Base-by-base conservation (phyloP, 2,888 invertebrate species). In the Doris montereyensis region DNA sequence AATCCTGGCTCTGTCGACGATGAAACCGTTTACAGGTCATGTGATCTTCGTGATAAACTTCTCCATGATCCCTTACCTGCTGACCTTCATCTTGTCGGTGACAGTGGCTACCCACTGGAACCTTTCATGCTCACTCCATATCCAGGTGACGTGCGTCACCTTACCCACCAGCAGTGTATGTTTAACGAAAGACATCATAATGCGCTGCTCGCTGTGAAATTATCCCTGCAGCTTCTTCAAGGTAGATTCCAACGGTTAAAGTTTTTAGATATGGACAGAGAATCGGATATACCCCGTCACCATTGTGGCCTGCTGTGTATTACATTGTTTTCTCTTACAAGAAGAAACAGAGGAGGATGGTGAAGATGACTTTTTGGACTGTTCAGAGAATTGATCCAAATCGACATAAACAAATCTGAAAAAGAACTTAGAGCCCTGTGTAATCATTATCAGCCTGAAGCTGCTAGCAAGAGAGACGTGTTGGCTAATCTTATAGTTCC, bases 281-380 rank as follows among this genome's bases (percentile, higher is more conserved):
- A 79, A 52, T 79, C 79, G 1, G 79, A 79, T 52, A 79, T 79
- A n/a, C n/a, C 79, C 79, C 28, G 79, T 79, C 52, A 79, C 79
- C 13, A 79, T 79, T 41, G 79, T 79, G 0, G 79, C 79, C 52
- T 79, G 79, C 65, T 79, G 79, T 52, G 79, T 79, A 28, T 71
- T 79, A 8, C 79, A 79, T 34, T 79, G 79, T 35, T 79, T 79
- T 60, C 72, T 79, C 1, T 67, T 79, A 13, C 79, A 79, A 34
- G 79, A 76, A 52, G 79, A 79, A 17, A 71, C 71, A 52, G 79
- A 79, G 21, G 79, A 79, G 35, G 79, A 79, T 65, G 79, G 75
- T 30, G 76, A 79, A 52, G 79, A 79, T 30, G 71, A 79, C 32
- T 79, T 79, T 30, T 28, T 79, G 41, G 79, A 79, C 30, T 76